A percentile compares a stretch with the other conserved stretches of the same genome.
Conservation (phyloP, 1,140 invertebrate genomes). For the Drosophila prosaltans region DNA sequence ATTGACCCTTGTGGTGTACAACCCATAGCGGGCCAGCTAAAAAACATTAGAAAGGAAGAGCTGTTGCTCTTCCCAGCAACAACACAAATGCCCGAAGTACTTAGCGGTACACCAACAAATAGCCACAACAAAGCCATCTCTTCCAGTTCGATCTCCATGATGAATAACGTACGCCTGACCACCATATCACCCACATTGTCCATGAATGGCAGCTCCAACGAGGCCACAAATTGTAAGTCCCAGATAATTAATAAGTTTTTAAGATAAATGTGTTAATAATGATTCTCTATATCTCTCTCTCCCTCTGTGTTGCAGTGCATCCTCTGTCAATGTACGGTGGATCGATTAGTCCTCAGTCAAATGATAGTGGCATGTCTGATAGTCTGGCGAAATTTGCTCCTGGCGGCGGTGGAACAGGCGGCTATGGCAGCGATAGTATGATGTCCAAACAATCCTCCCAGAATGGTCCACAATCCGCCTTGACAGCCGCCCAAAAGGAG, state of each 20-base stretch:
- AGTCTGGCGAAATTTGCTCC: slow-evolving; percentile 69
- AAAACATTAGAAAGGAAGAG: slow-evolving; percentile 27
- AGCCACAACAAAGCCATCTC: slow-evolving; percentile 63
- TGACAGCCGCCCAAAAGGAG: slow-evolving; percentile 77
- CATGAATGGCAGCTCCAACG: slow-evolving; percentile 81
- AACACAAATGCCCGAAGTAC: slow-evolving; percentile 62
- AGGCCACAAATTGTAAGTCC: slow-evolving; percentile 73
- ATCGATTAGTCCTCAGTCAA: slow-evolving; percentile 77
- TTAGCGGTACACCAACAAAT: slow-evolving; percentile 62
- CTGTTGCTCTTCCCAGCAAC: slow-evolving; percentile 23
- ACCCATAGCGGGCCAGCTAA: slow-evolving; percentile 6
- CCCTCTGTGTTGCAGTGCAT: slow-evolving; percentile 57
- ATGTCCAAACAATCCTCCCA: slow-evolving; percentile 80
- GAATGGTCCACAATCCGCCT: slow-evolving; percentile 83
- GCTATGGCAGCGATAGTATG: slow-evolving; percentile 42
- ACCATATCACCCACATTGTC: slow-evolving; percentile 76
- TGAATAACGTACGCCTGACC: slow-evolving; percentile 68
- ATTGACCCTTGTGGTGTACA: slow-evolving; percentile 32
- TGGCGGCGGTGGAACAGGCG: slow-evolving; percentile 49
- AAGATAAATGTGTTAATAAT: neutral
- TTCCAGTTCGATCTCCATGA: slow-evolving; percentile 53
- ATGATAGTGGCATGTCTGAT: slow-evolving; percentile 73
- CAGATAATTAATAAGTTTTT: neutral
- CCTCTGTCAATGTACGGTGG: slow-evolving; percentile 75
- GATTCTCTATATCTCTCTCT: neutral